These are phyloP conservation scores for Habroteleia sp. DNA, from an alignment of 2,888 invertebrate species.

Conservation along the genomic window DNA sequence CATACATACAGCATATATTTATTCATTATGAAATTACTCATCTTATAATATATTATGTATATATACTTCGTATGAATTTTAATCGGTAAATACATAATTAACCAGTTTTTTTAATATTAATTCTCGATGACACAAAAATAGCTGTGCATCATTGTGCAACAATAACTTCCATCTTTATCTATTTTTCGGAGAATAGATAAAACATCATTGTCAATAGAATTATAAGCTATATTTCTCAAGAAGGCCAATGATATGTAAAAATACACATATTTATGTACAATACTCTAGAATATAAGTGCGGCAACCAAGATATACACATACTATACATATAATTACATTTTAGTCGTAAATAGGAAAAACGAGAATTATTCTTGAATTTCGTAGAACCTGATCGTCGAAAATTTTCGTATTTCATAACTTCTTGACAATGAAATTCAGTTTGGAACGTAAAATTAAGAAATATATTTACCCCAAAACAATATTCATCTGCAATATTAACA, in stretches of 20 bases:
- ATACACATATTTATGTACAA: constrained; percentile 81
- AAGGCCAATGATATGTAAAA: constrained; percentile 81
- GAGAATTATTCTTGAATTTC: constrained; percentile 58
- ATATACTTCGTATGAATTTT: constrained; percentile 42
- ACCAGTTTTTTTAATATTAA: constrained; percentile 39
- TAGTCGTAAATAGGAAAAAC: constrained; percentile 64
- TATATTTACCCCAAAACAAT: constrained; percentile 2
- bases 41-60: constrained; percentile 42
- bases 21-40: constrained; percentile 51
- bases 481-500: constrained; percentile 22
- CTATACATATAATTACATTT: constrained; percentile 78
- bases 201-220: constrained; percentile 71
- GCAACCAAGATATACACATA: constrained; percentile 80
- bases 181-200: constrained; percentile 58
- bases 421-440: constrained; percentile 17
- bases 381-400: constrained; percentile 7
- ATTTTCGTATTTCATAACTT: constrained; percentile 23
- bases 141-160: constrained; percentile 47
- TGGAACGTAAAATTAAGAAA: constrained; percentile 17
- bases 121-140: constrained; percentile 58
- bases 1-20: constrained; percentile 53
- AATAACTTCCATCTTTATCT: constrained; percentile 46
- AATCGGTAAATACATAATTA: constrained; percentile 42
- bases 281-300: constrained; percentile 79
- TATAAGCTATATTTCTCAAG: constrained; percentile 77